Evolutionary conservation across 2,888 invertebrate genomes (phyloP).

Genomic region (Psococerastis gibbosa): DNA sequence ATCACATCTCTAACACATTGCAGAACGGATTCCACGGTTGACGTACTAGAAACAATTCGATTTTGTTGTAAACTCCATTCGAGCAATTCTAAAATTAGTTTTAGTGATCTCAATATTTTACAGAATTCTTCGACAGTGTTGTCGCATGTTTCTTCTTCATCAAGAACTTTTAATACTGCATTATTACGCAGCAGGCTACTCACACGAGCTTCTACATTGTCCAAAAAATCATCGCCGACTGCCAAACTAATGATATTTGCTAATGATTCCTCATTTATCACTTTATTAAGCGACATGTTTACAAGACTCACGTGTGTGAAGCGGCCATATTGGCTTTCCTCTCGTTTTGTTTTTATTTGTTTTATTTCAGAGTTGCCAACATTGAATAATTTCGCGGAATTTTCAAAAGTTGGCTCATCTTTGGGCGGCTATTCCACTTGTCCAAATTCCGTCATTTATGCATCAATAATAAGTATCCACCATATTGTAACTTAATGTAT

Average conservation of each 20-base stretch:
- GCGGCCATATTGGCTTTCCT: too few species aligned
- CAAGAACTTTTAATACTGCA: neutral
- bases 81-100: neutral
- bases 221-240: neutral
- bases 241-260: neutral
- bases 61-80: neutral
- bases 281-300: neutral
- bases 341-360: too few species aligned
- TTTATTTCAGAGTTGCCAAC: too few species aligned
- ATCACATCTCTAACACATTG: slow-evolving; percentile 3
- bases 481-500: too few species aligned
- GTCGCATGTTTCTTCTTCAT: neutral
- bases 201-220: neutral
- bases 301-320: neutral
- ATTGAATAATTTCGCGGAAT: too few species aligned
- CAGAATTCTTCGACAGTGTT: neutral
- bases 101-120: neutral
- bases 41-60: neutral
- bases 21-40: neutral
- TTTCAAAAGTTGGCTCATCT: too few species aligned
- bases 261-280: neutral
- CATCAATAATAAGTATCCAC: too few species aligned
- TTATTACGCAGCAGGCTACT: neutral
- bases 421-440: too few species aligned
- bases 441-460: too few species aligned